Evolutionary conservation across 2,888 invertebrate species (phyloP), one percentile per base, ranked within the genome.

Genomic region (Thalpophila matura): DNA sequence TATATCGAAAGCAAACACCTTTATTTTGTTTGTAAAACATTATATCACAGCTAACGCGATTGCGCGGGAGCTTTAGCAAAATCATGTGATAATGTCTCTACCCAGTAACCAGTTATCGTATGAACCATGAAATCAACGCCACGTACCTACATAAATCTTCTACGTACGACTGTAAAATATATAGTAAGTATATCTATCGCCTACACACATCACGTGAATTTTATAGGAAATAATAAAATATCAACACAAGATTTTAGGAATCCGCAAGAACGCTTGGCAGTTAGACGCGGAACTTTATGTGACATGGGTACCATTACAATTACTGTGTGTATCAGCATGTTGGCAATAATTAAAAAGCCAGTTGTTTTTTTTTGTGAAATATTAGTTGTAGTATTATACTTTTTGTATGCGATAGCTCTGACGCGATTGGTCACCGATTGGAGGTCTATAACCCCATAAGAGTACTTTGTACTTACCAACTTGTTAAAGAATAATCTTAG

Each of bases 131-230:
- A 73, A 65, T 67, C 59, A 60, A 45, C 54, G 54, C 54, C 49
- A 14, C 53, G 37, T 46, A 49, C 51, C 18, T n/a, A 47, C 45
- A 53, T 64, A 57, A 50, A 51, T 74, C 26, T 74, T 56, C 42
- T 38, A 51, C 50, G 47, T 46, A 56, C 45, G 24, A 29, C 35
- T 37, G 54, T 60, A 53, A 67, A 77, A 63, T 61, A 61, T 50
- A 26, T n/a, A n/a, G n/a, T n/a, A n/a, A n/a, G n/a, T n/a, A n/a
- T 60, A 33, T 63, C 57, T 58, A 68, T 66, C 62, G 57, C 63
- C 68, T 62, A 67, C 77, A 55, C 61, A 46, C 26, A 62, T 80
- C 83, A 83, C 80, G 79, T 74, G 80, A 71, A 62, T 64, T 69
- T 62, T 56, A 63, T 68, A 50, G 61, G 61, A 58, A 71, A 61